Percentiles rank a stretch among this genome's conserved stretches.
phyloP scores from a whole-genome alignment of 53 echinoderm and acorn worm species.

The Luidia sarsii region DNA sequence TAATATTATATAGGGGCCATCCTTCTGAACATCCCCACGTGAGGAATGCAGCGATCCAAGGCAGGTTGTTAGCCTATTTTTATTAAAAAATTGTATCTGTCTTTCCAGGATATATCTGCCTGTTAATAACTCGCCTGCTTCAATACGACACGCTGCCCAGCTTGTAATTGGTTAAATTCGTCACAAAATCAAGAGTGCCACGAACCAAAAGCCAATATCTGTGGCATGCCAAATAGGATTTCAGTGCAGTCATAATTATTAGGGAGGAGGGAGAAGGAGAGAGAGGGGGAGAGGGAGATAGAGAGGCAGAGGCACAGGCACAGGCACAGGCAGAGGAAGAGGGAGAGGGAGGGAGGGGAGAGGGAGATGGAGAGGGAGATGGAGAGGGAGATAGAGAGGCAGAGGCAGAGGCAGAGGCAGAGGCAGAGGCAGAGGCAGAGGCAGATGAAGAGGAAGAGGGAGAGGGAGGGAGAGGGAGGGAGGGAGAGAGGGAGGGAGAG shows the following conservation, averaged over 20 bases:
- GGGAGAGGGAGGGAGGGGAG: too few species aligned
- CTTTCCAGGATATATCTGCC: background rate
- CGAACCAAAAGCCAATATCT: background rate
- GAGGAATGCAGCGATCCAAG: background rate
- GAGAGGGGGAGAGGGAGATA: too few species aligned
- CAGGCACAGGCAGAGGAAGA: too few species aligned
- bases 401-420: background rate
- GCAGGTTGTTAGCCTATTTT: slow-evolving; percentile 45
- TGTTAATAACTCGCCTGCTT: slow-evolving; percentile 32
- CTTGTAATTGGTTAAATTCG: slow-evolving; percentile 50
- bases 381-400: too few species aligned
- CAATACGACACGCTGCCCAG: background rate
- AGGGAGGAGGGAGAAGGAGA: background rate
- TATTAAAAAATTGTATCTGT: slow-evolving; percentile 31
- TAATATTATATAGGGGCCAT: too few species aligned
- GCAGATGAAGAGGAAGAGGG: too few species aligned
- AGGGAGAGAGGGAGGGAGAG: too few species aligned
- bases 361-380: too few species aligned
- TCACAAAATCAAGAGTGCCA: slow-evolving; percentile 15
- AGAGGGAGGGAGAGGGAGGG: too few species aligned
- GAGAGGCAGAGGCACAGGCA: too few species aligned
- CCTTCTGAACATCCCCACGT: background rate
- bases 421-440: too few species aligned
- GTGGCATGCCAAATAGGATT: slow-evolving; percentile 23
- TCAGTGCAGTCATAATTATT: too few species aligned